Conservation (phyloP, 2,888 invertebrate species). For the Drosophila suboccidentalis region DNA sequence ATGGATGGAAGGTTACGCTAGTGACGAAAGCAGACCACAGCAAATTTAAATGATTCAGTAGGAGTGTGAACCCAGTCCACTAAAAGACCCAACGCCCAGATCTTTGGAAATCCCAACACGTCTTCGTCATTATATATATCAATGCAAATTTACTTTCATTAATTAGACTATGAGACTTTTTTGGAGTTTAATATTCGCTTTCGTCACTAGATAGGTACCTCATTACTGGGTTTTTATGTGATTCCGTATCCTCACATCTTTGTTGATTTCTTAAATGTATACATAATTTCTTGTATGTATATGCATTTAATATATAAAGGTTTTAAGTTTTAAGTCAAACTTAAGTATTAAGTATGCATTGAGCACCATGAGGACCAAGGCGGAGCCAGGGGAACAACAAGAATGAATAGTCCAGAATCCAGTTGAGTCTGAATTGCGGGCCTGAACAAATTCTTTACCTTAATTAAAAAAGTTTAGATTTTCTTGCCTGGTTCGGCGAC, state of each 20-base stretch:
- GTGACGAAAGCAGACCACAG: too few relatives aligned
- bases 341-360: conserved; percentile 43
- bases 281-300: not conserved
- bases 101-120: too few relatives aligned
- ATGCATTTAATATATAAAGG: not conserved
- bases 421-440: conserved; percentile 29
- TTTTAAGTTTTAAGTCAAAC: conserved; percentile 23
- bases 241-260: not conserved
- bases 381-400: not conserved
- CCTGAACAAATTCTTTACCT: conserved; percentile 69
- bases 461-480: conserved; percentile 76
- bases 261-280: not conserved
- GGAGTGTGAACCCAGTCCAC: too few relatives aligned
- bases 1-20: too few relatives aligned
- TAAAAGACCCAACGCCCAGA: too few relatives aligned
- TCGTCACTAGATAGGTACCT: too few relatives aligned
- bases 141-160: not conserved
- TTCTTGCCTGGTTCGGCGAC: conserved; percentile 60
- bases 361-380: conserved; percentile 8
- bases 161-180: too few relatives aligned
- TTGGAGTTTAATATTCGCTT: not conserved
- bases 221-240: too few relatives aligned
- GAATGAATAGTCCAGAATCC: conserved; percentile 35
- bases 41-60: too few relatives aligned
- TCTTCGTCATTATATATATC: not conserved